A percentile compares a stretch with the other conserved stretches of the same genome.
Evolutionary conservation across 2,113 vertebrate species (phyloP).

Genomic region (Oryzias woworae): DNA sequence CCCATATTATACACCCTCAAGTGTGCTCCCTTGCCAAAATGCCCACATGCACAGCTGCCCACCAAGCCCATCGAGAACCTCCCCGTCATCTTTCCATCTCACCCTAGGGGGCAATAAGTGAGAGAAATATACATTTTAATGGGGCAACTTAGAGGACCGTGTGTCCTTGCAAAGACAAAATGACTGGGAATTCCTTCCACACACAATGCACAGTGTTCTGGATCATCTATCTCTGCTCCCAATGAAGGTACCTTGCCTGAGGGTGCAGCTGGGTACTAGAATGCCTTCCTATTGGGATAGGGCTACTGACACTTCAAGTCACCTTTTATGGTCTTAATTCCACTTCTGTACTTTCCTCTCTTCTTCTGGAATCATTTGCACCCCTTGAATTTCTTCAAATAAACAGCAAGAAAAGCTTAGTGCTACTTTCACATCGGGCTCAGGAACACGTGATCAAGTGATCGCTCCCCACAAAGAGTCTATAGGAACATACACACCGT

Average conservation of each 20-base stretch:
- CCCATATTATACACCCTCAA: slow-evolving; percentile 50
- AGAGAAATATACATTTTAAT: slow-evolving; percentile 69
- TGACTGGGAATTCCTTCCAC: slow-evolving; percentile 46
- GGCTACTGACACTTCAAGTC: slow-evolving; percentile 64
- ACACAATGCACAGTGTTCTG: slow-evolving; percentile 61
- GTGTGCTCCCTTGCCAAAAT: slow-evolving; percentile 52
- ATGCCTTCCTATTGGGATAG: slow-evolving; percentile 62
- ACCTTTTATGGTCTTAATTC: slow-evolving; percentile 62
- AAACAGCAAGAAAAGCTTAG: slow-evolving; percentile 44
- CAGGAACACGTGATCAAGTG: too few species aligned
- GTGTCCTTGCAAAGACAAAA: slow-evolving; percentile 66
- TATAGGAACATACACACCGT: too few species aligned
- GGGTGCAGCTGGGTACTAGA: slow-evolving; percentile 54
- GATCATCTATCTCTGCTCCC: slow-evolving; percentile 73
- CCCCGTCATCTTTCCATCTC: slow-evolving; percentile 48
- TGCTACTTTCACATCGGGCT: too few species aligned
- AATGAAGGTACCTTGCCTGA: slow-evolving; percentile 72
- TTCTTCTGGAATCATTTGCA: slow-evolving; percentile 34
- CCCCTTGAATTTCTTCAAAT: slow-evolving; percentile 64
- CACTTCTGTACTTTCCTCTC: slow-evolving; percentile 41
- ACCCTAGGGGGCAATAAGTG: slow-evolving; percentile 59
- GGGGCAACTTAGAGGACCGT: slow-evolving; percentile 60
- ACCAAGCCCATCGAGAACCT: slow-evolving; percentile 52
- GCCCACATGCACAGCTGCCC: slow-evolving; percentile 51
- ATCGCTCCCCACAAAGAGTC: too few species aligned